These are phyloP conservation scores for Poliocrania exsul DNA, from an alignment of 2,797 vertebrate genomes.

Conservation along the genomic window DNA sequence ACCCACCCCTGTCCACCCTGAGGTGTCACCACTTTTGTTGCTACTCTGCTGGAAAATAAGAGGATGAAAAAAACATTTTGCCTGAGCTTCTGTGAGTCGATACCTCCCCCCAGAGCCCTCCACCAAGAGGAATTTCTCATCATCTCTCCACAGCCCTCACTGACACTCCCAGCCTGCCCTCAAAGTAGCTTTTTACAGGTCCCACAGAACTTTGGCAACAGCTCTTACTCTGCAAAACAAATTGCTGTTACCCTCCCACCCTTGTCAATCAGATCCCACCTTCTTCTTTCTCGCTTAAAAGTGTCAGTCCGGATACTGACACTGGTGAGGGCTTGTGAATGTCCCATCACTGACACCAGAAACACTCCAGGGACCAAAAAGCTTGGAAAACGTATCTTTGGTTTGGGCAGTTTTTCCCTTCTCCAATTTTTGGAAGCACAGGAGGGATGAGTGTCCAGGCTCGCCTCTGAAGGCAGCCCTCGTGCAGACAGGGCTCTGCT, in stretches of 20 bases:
- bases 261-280: not conserved
- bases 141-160: not conserved
- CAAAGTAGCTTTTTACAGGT: not conserved
- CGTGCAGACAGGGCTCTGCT: not conserved
- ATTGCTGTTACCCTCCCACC: not conserved
- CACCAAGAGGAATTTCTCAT: not conserved
- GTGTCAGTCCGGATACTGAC: not conserved
- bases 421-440: not conserved
- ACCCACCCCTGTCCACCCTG: not conserved
- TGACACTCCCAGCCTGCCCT: not conserved
- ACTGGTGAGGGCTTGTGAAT: not conserved
- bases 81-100: not conserved
- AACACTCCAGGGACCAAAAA: not conserved
- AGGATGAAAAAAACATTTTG: rapidly evolving
- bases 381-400: not conserved
- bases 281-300: not conserved
- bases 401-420: not conserved
- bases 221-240: not conserved
- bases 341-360: not conserved
- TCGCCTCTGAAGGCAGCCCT: not conserved
- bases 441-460: not conserved
- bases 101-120: not conserved
- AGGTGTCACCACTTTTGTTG: not conserved
- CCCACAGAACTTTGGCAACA: not conserved
- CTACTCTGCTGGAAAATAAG: not conserved